Evolutionary conservation across 1,140 invertebrate genomes (phyloP).

Genomic region (Drosophila pseudoobscura): DNA sequence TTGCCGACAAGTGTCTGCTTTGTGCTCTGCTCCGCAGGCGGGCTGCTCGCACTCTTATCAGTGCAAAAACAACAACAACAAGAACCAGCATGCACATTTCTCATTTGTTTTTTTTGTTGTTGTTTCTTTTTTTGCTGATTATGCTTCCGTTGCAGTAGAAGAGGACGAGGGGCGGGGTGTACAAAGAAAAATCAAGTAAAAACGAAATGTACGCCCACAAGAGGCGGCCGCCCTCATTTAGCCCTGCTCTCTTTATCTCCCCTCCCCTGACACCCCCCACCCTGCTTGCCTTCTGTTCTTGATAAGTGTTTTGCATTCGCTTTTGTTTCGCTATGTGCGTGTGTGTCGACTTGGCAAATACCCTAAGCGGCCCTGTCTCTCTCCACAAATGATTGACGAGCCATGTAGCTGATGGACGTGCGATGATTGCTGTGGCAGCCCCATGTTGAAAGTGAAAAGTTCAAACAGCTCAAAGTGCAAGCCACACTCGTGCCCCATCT

Average conservation of each 20-base stretch:
- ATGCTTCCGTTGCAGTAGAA: constrained; percentile 21
- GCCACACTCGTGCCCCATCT: not conserved
- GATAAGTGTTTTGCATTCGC: constrained; percentile 61
- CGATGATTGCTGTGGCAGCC: not conserved
- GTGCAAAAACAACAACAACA: constrained; percentile 5
- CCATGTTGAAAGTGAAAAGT: constrained; percentile 64
- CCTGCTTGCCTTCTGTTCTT: constrained; percentile 6
- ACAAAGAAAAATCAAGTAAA: not conserved
- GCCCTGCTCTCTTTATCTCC: constrained; percentile 1
- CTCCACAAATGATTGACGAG: not conserved
- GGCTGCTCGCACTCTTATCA: constrained; percentile 13
- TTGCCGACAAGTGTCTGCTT: no score
- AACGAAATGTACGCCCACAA: not conserved
- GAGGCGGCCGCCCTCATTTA: constrained; percentile 34
- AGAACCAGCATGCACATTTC: constrained; percentile 29
- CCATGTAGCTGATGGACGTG: constrained; percentile 9
- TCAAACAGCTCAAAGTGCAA: constrained; percentile 39
- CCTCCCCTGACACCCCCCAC: not conserved
- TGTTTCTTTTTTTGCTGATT: constrained; percentile 33
- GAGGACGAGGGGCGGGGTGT: not conserved
- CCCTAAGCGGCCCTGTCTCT: not conserved
- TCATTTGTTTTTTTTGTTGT: not conserved
- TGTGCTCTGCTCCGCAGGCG: no score
- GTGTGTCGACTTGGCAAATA: constrained; percentile 23
- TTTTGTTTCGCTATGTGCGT: constrained; percentile 14